A percentile compares a stretch with the other conserved stretches of the same genome.
phyloP scores from a whole-genome alignment of 2,113 vertebrate species.

The Rhizomys pruinosus region DNA sequence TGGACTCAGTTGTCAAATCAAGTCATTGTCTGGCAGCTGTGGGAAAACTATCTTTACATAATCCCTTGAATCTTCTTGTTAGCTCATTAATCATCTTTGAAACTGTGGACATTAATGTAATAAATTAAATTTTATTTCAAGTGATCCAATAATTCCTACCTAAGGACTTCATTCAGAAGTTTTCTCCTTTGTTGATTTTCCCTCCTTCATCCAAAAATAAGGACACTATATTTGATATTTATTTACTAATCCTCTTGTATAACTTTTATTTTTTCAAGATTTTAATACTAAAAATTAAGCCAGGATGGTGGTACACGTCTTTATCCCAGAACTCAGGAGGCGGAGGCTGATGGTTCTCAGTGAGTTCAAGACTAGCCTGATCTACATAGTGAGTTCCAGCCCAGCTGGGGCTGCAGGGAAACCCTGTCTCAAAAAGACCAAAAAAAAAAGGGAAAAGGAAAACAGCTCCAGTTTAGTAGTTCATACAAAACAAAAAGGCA shows the following conservation, averaged over 20 bases:
- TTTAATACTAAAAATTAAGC: constrained; percentile 24
- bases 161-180: constrained; percentile 16
- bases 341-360: too few relatives aligned
- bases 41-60: background rate
- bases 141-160: background rate
- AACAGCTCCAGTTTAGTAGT: background rate
- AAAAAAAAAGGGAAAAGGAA: too few relatives aligned
- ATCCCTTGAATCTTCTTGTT: background rate
- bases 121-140: constrained; percentile 26
- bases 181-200: background rate
- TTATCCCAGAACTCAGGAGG: too few relatives aligned
- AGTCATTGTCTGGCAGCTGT: background rate
- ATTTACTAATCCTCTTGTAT: background rate
- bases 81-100: background rate
- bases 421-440: too few relatives aligned
- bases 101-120: background rate
- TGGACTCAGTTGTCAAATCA: background rate
- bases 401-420: too few relatives aligned
- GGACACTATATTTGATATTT: background rate
- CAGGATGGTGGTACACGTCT: too few relatives aligned
- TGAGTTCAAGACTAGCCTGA: too few relatives aligned
- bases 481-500: constrained; percentile 21
- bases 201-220: background rate
- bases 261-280: constrained; percentile 28
- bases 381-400: too few relatives aligned